Conservation (phyloP, 2,797 vertebrate genomes). For the Tolypeutes matacus region DNA sequence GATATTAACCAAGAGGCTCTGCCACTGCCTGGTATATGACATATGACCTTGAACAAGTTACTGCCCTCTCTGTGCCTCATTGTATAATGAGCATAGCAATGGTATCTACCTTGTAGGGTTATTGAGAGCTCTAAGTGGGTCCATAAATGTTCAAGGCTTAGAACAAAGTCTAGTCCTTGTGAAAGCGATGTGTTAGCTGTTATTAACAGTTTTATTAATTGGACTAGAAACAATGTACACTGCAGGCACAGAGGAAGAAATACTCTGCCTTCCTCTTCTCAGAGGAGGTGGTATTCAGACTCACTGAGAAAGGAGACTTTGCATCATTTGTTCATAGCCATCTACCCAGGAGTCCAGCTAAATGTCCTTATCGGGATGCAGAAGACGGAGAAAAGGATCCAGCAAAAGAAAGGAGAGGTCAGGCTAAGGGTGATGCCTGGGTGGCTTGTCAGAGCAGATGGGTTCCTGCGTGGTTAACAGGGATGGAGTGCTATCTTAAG, state of each 20-base stretch:
- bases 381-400: neutral
- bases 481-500: neutral
- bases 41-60: neutral
- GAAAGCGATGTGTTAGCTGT: neutral
- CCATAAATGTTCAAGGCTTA: neutral
- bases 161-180: neutral
- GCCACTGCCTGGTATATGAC: neutral
- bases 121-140: neutral
- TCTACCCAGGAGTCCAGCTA: constrained; percentile 30
- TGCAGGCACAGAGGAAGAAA: neutral
- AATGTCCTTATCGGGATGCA: neutral
- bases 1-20: neutral
- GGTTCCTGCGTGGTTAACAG: neutral
- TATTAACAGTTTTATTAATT: neutral
- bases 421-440: neutral
- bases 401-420: neutral
- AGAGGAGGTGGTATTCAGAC: neutral
- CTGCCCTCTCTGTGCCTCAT: neutral
- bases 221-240: neutral
- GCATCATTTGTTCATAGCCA: neutral
- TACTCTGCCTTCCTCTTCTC: neutral
- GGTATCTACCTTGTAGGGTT: neutral
- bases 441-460: neutral
- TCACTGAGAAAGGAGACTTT: constrained; percentile 7
- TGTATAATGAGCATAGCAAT: neutral